phyloP scores from a whole-genome alignment of 2,113 vertebrate genomes.

The Oreotrochilus melanogaster region DNA sequence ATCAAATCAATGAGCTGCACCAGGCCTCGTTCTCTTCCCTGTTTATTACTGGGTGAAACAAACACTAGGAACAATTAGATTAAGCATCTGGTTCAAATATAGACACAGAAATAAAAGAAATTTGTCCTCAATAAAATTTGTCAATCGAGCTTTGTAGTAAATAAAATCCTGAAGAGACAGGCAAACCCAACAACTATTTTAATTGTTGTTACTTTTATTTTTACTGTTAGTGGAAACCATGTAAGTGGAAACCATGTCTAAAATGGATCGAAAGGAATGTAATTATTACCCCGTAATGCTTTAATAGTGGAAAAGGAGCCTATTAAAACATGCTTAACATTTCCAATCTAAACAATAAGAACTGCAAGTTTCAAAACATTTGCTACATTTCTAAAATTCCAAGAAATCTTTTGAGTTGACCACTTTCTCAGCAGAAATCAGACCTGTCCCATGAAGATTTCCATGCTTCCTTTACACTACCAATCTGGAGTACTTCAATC shows the following conservation, averaged over 20 bases:
- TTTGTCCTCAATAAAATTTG: background rate
- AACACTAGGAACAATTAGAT: background rate
- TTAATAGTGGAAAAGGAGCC: slow-evolving; percentile 7
- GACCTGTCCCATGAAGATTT: background rate
- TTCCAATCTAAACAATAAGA: slow-evolving; percentile 36
- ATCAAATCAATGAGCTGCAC: background rate
- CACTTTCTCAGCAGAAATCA: background rate
- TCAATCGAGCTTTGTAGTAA: background rate
- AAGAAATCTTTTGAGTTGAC: background rate
- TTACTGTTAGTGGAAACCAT: slow-evolving; percentile 15
- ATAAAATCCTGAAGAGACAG: background rate
- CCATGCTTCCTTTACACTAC: background rate
- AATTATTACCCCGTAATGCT: slow-evolving; percentile 18
- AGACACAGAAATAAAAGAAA: background rate
- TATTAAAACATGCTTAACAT: background rate
- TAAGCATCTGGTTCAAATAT: background rate
- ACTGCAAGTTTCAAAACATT: slow-evolving; percentile 41
- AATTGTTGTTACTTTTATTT: slow-evolving; percentile 11
- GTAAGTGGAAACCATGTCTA: background rate
- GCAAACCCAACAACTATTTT: background rate
- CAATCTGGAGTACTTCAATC: background rate
- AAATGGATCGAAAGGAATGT: slow-evolving; percentile 30
- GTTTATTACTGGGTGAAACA: background rate
- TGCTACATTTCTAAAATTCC: slow-evolving; percentile 36
- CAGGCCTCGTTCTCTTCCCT: background rate